A percentile compares a stretch with the other conserved stretches of the same genome.
Evolutionary conservation across 2,797 vertebrate genomes (phyloP).

Genomic region (Macrochelys suwanniensis): DNA sequence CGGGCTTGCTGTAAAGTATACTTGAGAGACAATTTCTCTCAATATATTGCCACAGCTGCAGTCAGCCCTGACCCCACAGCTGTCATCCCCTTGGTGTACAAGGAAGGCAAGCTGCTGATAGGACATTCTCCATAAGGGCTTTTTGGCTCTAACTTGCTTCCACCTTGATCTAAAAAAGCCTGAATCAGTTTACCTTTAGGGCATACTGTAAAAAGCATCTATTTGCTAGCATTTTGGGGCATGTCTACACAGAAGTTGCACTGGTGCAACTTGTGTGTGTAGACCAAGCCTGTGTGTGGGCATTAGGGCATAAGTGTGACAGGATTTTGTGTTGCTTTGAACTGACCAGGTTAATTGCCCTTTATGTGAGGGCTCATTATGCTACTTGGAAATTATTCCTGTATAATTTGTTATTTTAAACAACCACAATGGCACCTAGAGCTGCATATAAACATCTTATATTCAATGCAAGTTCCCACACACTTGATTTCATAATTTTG

Average conservation of each 20-base stretch:
- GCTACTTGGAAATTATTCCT: constrained; percentile 20
- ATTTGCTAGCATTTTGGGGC: constrained; percentile 29
- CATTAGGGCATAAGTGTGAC: constrained; percentile 71
- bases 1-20: constrained; percentile 15
- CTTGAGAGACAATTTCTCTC: background rate
- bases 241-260: constrained; percentile 24
- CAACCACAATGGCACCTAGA: background rate
- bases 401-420: background rate
- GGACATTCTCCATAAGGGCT: constrained; percentile 16
- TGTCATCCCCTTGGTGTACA: background rate
- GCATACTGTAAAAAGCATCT: constrained; percentile 16
- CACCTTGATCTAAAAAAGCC: background rate
- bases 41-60: background rate
- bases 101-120: background rate
- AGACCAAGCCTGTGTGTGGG: constrained; percentile 53
- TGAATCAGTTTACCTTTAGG: background rate
- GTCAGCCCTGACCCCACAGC: background rate
- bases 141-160: constrained; percentile 30
- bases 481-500: background rate
- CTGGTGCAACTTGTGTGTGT: constrained; percentile 56
- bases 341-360: constrained; percentile 70
- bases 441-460: background rate
- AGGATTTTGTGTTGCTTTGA: constrained; percentile 71
- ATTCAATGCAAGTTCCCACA: background rate
- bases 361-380: background rate